phyloP scores from a whole-genome alignment of 2,888 invertebrate species.

The Cantharis flavilabris region DNA sequence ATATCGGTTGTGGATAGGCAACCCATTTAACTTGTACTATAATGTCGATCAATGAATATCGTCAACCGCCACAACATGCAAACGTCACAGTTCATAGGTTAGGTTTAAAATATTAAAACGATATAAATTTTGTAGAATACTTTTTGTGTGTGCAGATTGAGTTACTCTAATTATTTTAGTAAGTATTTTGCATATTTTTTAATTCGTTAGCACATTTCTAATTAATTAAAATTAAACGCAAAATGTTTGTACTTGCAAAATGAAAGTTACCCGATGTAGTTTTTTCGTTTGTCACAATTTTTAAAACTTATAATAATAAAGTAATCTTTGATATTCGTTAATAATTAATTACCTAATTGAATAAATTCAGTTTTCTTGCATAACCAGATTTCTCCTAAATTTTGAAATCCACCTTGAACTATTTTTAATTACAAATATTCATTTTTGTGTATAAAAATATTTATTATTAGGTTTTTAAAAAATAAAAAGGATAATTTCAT shows the following conservation, averaged over 20 bases:
- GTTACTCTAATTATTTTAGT: not conserved
- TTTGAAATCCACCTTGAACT: not conserved
- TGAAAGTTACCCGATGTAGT: not conserved
- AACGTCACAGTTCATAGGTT: constrained; percentile 9
- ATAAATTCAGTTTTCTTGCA: not conserved
- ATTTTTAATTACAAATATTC: not conserved
- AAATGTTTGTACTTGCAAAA: not conserved
- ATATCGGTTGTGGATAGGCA: not conserved
- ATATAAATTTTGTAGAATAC: not conserved
- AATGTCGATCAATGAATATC: not conserved
- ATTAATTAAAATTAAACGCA: not conserved
- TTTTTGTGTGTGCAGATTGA: not conserved
- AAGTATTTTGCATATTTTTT: not conserved
- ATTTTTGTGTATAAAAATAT: not conserved
- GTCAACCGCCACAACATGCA: not conserved
- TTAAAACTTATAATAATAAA: not conserved
- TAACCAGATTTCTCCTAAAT: not conserved
- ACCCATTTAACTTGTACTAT: not conserved
- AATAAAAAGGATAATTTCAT: not conserved
- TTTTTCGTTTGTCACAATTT: not conserved
- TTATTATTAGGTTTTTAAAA: not conserved
- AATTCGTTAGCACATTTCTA: not conserved
- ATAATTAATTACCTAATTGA: not conserved
- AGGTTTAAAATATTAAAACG: constrained; percentile 1
- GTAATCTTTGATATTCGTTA: not conserved